Percentiles rank a stretch among this genome's conserved stretches.
phyloP scores from a whole-genome alignment of 2,888 invertebrate species.

The Camptogramma bilineatum region DNA sequence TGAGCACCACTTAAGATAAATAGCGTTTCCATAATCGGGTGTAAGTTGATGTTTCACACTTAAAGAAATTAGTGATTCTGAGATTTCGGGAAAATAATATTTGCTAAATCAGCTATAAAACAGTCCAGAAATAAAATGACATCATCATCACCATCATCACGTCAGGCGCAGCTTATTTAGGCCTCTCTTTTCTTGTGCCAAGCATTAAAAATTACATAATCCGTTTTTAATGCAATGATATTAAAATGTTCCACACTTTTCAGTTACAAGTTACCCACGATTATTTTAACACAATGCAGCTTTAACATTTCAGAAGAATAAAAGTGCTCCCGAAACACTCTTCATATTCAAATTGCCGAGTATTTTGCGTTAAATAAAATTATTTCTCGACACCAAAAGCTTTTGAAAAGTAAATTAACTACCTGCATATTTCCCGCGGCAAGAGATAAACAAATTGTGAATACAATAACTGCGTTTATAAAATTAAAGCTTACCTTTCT shows the following conservation, averaged over 20 bases:
- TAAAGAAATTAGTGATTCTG: too few species aligned
- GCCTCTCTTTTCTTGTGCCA: too few species aligned
- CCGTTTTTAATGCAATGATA: not conserved
- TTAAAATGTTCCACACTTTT: not conserved
- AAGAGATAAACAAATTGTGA: not conserved
- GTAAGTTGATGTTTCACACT: too few species aligned
- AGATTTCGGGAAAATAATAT: too few species aligned
- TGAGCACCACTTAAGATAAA: too few species aligned
- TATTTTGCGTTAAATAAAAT: constrained; percentile 11
- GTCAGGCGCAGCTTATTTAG: too few species aligned
- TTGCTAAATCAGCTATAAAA: too few species aligned
- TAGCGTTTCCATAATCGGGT: too few species aligned
- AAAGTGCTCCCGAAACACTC: not conserved
- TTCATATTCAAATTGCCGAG: constrained; percentile 9
- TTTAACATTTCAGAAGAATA: not conserved
- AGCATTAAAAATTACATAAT: not conserved
- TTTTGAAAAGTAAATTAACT: constrained; percentile 17
- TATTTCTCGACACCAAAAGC: constrained; percentile 9
- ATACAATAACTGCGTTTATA: not conserved
- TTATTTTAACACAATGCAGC: not conserved
- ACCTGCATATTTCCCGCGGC: not conserved
- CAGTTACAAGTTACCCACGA: not conserved
- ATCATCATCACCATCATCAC: too few species aligned
- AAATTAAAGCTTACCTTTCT: constrained; percentile 24
- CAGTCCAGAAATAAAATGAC: too few species aligned